Evolutionary conservation across 2,888 invertebrate genomes (phyloP).

Genomic region (Eulithis prunata): DNA sequence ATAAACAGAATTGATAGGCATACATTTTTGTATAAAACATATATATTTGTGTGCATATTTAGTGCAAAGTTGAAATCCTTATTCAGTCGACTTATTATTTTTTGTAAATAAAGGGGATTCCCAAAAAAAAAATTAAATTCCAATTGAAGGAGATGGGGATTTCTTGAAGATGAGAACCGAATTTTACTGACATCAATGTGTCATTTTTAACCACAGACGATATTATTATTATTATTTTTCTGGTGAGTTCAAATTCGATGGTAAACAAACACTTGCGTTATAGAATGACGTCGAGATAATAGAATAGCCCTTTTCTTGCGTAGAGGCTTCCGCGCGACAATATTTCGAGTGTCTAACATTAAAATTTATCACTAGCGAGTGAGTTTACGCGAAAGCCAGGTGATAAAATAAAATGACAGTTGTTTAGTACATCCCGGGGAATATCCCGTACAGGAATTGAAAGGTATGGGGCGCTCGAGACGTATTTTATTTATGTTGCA

Average conservation of each 20-base stretch:
- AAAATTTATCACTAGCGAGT: slow-evolving; percentile 80
- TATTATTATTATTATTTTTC: neutral
- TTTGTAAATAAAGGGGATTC: no score
- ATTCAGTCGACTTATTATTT: no score
- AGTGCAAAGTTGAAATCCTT: no score
- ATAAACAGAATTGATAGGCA: neutral
- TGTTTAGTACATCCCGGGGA: slow-evolving; percentile 81
- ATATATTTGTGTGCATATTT: no score
- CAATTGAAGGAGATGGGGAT: no score
- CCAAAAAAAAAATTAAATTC: no score
- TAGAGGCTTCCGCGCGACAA: slow-evolving; percentile 60
- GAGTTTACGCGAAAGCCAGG: slow-evolving; percentile 79
- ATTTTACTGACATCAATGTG: no score
- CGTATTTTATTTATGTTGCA: slow-evolving; percentile 78
- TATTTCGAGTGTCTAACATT: slow-evolving; percentile 75
- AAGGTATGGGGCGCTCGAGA: slow-evolving; percentile 80
- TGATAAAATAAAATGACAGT: slow-evolving; percentile 84
- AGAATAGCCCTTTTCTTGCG: slow-evolving; percentile 32
- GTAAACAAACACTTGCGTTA: neutral
- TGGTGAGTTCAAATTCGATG: neutral
- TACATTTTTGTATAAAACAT: neutral
- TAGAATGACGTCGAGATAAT: slow-evolving; percentile 14
- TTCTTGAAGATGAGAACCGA: no score
- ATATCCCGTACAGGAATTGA: slow-evolving; percentile 75
- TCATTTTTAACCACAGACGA: no score